phyloP scores from a whole-genome alignment of 2,797 vertebrate genomes.

The Eidolon dupreanum region DNA sequence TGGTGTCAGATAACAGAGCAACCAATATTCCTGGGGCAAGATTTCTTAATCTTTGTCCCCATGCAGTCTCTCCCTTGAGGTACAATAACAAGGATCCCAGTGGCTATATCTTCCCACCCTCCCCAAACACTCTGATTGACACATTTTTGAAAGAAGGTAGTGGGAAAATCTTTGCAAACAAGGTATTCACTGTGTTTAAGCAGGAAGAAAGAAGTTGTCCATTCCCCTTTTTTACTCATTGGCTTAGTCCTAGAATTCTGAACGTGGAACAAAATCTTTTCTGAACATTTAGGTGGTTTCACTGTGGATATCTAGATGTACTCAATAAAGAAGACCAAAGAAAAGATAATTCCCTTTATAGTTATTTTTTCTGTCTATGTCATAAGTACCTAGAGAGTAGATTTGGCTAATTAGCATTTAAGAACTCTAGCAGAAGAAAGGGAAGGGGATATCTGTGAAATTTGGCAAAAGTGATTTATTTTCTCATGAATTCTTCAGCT shows the following conservation, averaged over 20 bases:
- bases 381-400: neutral
- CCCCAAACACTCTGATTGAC: conserved; percentile 19
- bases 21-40: neutral
- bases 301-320: neutral
- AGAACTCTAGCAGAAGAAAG: neutral
- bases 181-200: conserved; percentile 51
- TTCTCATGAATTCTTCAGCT: neutral
- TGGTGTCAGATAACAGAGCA: conserved; percentile 46
- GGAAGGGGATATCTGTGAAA: neutral
- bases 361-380: neutral
- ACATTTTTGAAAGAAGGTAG: conserved; percentile 71
- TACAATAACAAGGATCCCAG: neutral
- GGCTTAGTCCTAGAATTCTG: conserved; percentile 18
- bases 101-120: neutral
- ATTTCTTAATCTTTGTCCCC: conserved; percentile 35
- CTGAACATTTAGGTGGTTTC: neutral
- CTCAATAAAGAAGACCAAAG: neutral
- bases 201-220: neutral
- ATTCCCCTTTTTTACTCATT: neutral
- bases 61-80: neutral
- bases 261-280: conserved; percentile 23
- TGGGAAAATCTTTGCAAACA: conserved; percentile 59
- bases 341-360: neutral
- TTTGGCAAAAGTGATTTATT: neutral
- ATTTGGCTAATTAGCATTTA: neutral